These are phyloP conservation scores for Austrofundulus limnaeus DNA, from an alignment of 2,113 vertebrate species.

Conservation along the genomic window DNA sequence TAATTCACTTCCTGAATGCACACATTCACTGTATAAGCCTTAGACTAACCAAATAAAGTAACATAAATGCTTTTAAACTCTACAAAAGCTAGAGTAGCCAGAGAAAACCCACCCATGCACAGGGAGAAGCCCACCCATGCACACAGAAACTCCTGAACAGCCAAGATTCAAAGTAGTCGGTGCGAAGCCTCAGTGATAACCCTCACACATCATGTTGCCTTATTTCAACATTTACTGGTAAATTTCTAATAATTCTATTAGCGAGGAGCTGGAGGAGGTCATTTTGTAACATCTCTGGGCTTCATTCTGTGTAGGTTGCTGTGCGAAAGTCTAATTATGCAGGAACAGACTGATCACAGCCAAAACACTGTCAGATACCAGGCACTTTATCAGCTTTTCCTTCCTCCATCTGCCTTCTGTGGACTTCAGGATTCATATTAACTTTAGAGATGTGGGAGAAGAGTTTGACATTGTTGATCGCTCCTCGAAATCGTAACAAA, in stretches of 20 bases:
- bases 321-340: conserved; percentile 41
- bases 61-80: background rate
- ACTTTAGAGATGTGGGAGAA: conserved; percentile 2
- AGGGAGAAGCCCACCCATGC: too few relatives aligned
- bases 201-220: too few relatives aligned
- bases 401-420: conserved; percentile 33
- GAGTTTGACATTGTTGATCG: background rate
- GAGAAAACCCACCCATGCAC: background rate
- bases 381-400: conserved; percentile 30
- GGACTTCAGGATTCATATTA: conserved; percentile 17
- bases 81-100: background rate
- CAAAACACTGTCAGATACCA: conserved; percentile 37
- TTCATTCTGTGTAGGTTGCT: conserved; percentile 22
- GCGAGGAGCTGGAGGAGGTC: background rate
- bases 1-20: too few relatives aligned
- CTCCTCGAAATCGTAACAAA: too few relatives aligned
- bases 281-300: conserved; percentile 15
- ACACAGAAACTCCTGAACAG: background rate
- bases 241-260: background rate
- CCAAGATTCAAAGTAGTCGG: too few relatives aligned
- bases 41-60: too few relatives aligned
- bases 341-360: conserved; percentile 34
- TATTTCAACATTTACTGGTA: background rate
- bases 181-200: too few relatives aligned
- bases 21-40: background rate